A percentile compares a stretch with the other conserved stretches of the same genome.
phyloP scores from a whole-genome alignment of 2,113 vertebrate species.

The Muntiacus muntjak region DNA sequence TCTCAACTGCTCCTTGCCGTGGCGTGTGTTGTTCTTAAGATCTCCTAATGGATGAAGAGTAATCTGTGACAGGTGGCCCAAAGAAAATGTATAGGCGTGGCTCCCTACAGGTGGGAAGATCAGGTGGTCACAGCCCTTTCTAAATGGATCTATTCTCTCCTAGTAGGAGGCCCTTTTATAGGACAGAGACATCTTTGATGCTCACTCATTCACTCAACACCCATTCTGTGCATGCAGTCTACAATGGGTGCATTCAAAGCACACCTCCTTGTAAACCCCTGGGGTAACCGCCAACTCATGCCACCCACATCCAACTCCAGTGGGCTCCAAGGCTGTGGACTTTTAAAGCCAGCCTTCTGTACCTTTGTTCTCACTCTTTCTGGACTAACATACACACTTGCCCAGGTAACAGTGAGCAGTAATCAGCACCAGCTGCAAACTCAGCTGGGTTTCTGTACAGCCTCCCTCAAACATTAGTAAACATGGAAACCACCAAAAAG shows the following conservation, averaged over 20 bases:
- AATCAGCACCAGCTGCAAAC: background rate
- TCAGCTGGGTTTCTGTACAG: background rate
- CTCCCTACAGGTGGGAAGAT: background rate
- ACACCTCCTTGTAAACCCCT: background rate
- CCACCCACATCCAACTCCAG: background rate
- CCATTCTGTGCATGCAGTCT: background rate
- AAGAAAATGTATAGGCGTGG: background rate
- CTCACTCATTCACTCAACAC: background rate
- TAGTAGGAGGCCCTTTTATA: background rate
- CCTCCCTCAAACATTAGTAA: background rate
- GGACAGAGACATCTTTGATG: background rate
- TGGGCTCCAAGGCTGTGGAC: background rate
- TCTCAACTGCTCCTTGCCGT: background rate
- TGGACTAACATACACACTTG: background rate
- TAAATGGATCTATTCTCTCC: background rate
- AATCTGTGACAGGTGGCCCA: background rate
- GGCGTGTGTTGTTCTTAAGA: background rate
- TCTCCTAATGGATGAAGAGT: background rate
- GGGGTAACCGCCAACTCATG: background rate
- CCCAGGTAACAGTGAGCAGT: background rate
- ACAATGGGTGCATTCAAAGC: background rate
- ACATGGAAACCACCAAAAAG: background rate
- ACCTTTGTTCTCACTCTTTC: background rate
- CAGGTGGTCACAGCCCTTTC: background rate
- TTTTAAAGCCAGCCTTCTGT: background rate